A percentile compares a stretch with the other conserved stretches of the same genome.
Evolutionary conservation across 1,140 invertebrate species (phyloP).

Genomic region (Ruditapes philippinarum): DNA sequence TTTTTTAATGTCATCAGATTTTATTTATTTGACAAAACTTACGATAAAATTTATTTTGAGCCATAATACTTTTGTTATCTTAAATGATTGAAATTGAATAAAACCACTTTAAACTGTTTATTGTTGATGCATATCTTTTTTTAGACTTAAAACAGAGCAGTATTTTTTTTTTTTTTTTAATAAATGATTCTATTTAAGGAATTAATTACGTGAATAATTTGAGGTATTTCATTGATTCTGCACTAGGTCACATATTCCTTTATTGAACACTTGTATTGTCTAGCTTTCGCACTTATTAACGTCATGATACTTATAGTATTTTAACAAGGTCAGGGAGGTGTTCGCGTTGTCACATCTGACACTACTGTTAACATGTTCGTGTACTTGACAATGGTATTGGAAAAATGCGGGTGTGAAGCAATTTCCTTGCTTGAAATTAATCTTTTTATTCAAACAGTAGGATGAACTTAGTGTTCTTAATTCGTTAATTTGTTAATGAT

Average conservation of each 20-base stretch:
- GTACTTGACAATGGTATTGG: constrained; percentile 6
- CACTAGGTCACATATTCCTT: not conserved
- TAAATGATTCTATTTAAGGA: not conserved
- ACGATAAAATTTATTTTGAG: too few species aligned
- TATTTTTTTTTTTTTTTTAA: too few species aligned
- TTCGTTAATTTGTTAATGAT: not conserved
- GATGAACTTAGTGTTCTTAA: constrained; percentile 21
- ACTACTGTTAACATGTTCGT: not conserved
- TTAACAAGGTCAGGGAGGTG: not conserved
- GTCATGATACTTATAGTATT: not conserved
- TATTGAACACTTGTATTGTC: constrained; percentile 29
- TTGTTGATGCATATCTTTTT: too few species aligned
- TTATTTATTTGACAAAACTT: not conserved
- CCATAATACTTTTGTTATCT: too few species aligned
- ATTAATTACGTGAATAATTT: not conserved
- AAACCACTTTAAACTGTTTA: too few species aligned
- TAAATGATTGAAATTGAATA: too few species aligned
- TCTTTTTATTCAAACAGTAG: constrained; percentile 27
- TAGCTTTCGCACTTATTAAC: constrained; percentile 11
- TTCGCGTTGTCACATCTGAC: not conserved
- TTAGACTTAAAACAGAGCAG: too few species aligned
- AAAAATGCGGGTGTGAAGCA: constrained; percentile 18
- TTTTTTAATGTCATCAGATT: constrained; percentile 6
- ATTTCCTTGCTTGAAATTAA: constrained; percentile 40
- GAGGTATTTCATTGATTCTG: not conserved